Evolutionary conservation across 1,140 invertebrate species (phyloP), one percentile per base, ranked within the genome.

Genomic region (Drosophila yakuba): DNA sequence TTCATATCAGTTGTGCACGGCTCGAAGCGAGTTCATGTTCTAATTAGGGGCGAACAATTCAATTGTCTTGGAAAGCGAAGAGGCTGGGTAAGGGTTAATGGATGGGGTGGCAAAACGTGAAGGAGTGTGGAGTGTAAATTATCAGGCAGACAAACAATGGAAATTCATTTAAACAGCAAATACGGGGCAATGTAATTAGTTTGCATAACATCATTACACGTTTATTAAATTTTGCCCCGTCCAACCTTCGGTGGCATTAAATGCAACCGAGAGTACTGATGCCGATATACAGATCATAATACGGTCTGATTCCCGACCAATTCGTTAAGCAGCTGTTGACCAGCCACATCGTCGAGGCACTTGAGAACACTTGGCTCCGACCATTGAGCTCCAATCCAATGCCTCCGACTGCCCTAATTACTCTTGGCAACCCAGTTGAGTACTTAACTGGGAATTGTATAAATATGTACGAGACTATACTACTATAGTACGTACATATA

Each of bases 161-260:
- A 75, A 76, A 76, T 76, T 76, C 54, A 76, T 67, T 76, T 76
- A 75, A 59, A 51, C 61, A 39, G 61, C 60, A 75, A 75, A 75
- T 75, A 48, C 72, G 39, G 45, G 45, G 41, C 45, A 51, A 66
- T 66, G 47, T 52, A 66, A 75, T 74, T 74, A 66, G 52, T 66
- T 75, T 66, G 54, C 61, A 75, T 54, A 66, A 66, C 52, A 52
- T 57, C 54, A 55, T 74, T 64, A 66, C 47, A 58, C 45, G 72
- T 66, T 66, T 75, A 75, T 67, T 75, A 74, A 51, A 64, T 56
- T 39, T 36, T 44, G 28, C 36, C 43, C 55, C 23, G 1, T 6
- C 43, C 28, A 55, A 44, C 45, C 47, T 6, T 8, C n/a, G 17
- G 8, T 38, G 50, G n/a, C 36, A 25, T 51, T 35, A 51, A 23